phyloP scores from a whole-genome alignment of 64 coral and sea anemone genomes.

The Dendronephthya gigantea region DNA sequence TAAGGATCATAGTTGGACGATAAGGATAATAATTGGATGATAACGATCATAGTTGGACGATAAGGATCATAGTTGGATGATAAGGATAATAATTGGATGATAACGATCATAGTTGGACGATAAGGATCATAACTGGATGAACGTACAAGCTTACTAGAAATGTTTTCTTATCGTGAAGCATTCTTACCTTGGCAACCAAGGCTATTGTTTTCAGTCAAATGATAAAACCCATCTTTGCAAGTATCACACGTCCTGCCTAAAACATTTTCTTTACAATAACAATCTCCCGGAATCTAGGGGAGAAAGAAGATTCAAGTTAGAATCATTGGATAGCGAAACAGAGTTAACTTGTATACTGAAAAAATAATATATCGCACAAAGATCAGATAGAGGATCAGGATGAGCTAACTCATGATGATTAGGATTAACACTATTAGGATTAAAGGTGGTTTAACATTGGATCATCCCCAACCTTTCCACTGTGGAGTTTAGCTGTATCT shows the following conservation, averaged over 20 bases:
- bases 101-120: not conserved
- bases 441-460: not conserved
- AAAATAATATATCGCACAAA: not conserved
- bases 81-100: not conserved
- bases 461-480: slow-evolving; percentile 77
- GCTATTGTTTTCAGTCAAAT: slow-evolving; percentile 36
- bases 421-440: not conserved
- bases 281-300: slow-evolving; percentile 60
- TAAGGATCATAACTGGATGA: not conserved
- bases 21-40: no score
- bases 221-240: slow-evolving; percentile 49
- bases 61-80: not conserved
- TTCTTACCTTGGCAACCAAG: slow-evolving; percentile 50
- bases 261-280: slow-evolving; percentile 67
- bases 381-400: not conserved
- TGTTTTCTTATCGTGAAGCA: not conserved
- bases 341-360: not conserved
- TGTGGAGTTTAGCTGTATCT: slow-evolving; percentile 14
- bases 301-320: not conserved
- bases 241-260: slow-evolving; percentile 47
- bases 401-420: not conserved
- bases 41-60: no score
- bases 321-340: no score
- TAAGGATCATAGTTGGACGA: no score
- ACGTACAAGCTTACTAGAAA: no score